A percentile compares a stretch with the other conserved stretches of the same genome.
phyloP scores from a whole-genome alignment of 2,888 invertebrate species.

The Chrysolina oricalcia region DNA sequence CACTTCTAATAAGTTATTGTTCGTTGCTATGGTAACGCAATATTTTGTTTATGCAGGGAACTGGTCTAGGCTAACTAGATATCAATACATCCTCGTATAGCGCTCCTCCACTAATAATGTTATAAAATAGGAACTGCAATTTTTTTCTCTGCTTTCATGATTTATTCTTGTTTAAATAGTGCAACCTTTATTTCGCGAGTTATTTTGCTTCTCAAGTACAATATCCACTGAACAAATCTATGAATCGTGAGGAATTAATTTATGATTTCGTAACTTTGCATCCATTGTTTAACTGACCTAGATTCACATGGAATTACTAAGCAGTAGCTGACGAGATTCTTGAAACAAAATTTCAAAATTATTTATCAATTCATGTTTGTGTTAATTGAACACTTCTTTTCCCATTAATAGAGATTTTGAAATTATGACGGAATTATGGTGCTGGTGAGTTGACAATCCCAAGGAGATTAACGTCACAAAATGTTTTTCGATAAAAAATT shows the following conservation, averaged over 20 bases:
- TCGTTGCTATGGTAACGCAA: too few relatives aligned
- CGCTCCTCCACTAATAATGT: too few relatives aligned
- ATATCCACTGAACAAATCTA: slow-evolving; percentile 13
- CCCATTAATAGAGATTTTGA: not conserved
- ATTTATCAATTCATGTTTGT: not conserved
- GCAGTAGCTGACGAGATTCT: slow-evolving; percentile 19
- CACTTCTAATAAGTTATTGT: too few relatives aligned
- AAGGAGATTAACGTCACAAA: not conserved
- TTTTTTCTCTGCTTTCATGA: not conserved
- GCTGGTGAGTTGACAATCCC: not conserved
- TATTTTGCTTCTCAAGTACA: not conserved
- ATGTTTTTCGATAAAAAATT: too few relatives aligned
- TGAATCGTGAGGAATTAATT: slow-evolving; percentile 10
- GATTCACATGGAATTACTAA: not conserved
- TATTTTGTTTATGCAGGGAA: too few relatives aligned
- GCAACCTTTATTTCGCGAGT: not conserved
- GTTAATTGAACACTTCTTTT: not conserved
- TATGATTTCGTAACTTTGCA: slow-evolving; percentile 13
- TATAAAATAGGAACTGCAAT: not conserved
- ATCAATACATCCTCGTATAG: too few relatives aligned
- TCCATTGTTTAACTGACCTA: slow-evolving; percentile 24
- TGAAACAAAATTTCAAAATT: slow-evolving; percentile 8
- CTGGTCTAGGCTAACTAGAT: too few relatives aligned
- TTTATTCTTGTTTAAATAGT: not conserved
- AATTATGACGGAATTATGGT: not conserved